Evolutionary conservation across 2,888 invertebrate genomes (phyloP), one percentile per base, ranked within the genome.

Genomic region (Aethes cnicana): DNA sequence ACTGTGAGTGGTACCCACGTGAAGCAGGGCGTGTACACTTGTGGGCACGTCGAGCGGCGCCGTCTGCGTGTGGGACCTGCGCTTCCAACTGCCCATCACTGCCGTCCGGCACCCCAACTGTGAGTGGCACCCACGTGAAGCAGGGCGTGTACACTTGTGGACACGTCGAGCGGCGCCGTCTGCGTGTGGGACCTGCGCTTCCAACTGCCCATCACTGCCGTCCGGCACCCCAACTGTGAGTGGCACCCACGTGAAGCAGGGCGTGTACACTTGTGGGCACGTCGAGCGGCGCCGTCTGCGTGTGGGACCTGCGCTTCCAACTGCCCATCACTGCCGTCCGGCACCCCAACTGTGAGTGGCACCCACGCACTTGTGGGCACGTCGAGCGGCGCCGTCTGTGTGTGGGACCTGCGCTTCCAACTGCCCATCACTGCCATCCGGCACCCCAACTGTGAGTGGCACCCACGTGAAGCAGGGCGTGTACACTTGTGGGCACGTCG

Each of bases 141-240:
- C 92, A 95, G 61, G 97, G 96, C 5, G 94, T 96, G 2, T 94
- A 95, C 53, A 96, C 96, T 0, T 95, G 96, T 61, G 1, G 98
- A 98, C 1, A 98, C 98, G 0, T 95, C 95, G 57, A 95, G 94
- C 61, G 98, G 98, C 5, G 92, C 93, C 59, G 94, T 97, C 66
- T 93, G 95, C 44, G 96, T 96, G 56, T 98, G 98, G 97, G 98
- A 98, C 83, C 90, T 98, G 47, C 88, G 98, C 46, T 98, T 98
- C 83, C 95, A 95, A 55, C 89, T 98, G 59, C 96, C 97, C 1
- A 96, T 98, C 66, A 94, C 90, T 0, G 72, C 82, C 0, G 66
- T 89, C 1, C 68, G 65, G 7, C 89, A 90, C 61, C 89, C 88
- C 12, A 88, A 85, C 61, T 72, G 90, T 90, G 49, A 80, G 81